A percentile compares a stretch with the other conserved stretches of the same genome.
Evolutionary conservation across 2,888 invertebrate genomes (phyloP).

Genomic region (Allygus modestus): DNA sequence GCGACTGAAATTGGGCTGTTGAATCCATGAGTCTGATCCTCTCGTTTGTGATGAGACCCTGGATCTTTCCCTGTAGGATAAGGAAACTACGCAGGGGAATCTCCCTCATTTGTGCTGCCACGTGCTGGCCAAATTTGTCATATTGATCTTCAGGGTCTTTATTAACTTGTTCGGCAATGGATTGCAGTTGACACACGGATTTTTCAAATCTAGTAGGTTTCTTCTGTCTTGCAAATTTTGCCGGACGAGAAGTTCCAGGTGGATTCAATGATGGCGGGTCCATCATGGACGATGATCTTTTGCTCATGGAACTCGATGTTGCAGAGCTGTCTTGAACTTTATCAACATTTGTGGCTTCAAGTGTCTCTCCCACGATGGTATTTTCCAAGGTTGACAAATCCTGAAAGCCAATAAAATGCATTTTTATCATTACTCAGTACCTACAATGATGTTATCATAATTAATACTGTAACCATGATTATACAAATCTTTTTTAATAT

Average conservation of each 20-base stretch:
- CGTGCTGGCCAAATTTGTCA: conserved; percentile 23
- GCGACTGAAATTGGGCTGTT: too few species aligned
- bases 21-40: not conserved
- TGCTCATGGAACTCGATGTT: too few species aligned
- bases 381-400: too few species aligned
- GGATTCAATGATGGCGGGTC: not conserved
- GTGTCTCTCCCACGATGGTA: too few species aligned
- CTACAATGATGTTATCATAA: too few species aligned
- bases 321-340: too few species aligned
- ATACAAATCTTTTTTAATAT: not conserved
- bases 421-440: too few species aligned
- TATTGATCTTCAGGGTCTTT: conserved; percentile 26
- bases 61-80: conserved; percentile 3
- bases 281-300: not conserved
- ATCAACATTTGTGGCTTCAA: too few species aligned
- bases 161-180: not conserved
- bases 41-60: not conserved
- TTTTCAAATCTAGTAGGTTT: conserved; percentile 46
- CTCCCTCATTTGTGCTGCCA: conserved; percentile 9
- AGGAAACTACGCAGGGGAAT: not conserved
- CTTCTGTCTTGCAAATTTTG: not conserved
- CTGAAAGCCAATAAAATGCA: too few species aligned
- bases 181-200: not conserved
- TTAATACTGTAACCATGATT: too few species aligned
- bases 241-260: too few species aligned